Base-by-base conservation (phyloP, 1,140 invertebrate species). In the Diabrotica virgifera region DNA sequence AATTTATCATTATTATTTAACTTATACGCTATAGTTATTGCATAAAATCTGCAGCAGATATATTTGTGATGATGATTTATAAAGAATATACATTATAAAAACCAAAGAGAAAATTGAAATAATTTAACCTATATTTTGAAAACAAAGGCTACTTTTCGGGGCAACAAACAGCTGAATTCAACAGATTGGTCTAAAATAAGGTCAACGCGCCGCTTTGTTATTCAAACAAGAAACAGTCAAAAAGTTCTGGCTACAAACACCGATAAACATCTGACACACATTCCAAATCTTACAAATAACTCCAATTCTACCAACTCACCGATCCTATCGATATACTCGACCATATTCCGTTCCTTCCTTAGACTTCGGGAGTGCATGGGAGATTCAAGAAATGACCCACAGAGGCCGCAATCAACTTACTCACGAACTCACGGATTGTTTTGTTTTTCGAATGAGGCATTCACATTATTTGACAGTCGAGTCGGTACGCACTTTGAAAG, bases 311-410 rank as follows among this genome's bases (percentile, higher is more conserved):
- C 24, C 50, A 52, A 75, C 74, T 76, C 69, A 74, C 74, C 74
- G 67, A 76, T 76, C 60, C 72, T 68, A 65, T 76, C 74, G 61
- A 72, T 63, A 64, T 71, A 72, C 64, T 75, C 74, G 52, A 72
- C 71, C 71, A 74, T 76, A 60, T 60, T 38, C 40, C 36, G 9
- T 24, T 36, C 46, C 50, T 60, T 60, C 40, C 10, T 63, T 64
- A 59, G 24, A 13, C n/a, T n/a, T 35, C 46, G 8, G 10, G 50
- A 38, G 13, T 51, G 55, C 11, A 60, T 60, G 59, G 8, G 40
- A 35, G 40, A 9, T 38, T 50, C 35, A n/a, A 36, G 10, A 36
- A 50, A 52, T 52, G 60, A 54, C 56, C 62, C 24, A 50, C 35
- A 59, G 51, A 62, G 40, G 63, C 64, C 59, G 66, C 61, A 37